Conservation (phyloP, 2,797 vertebrate species). For the Sebastes taczanowskii region DNA sequence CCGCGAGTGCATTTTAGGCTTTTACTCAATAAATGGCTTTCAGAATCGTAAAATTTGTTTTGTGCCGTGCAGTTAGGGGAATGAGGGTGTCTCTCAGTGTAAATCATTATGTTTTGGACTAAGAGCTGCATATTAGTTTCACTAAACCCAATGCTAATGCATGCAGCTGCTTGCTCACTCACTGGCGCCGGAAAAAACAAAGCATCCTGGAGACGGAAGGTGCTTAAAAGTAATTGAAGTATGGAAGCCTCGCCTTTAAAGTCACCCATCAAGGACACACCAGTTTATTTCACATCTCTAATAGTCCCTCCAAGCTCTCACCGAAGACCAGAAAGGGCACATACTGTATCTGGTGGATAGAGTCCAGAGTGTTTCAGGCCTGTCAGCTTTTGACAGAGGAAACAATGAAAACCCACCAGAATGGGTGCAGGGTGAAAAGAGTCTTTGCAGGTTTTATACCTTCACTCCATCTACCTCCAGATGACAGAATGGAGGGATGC, state of each 20-base stretch:
- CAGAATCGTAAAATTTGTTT: constrained; percentile 39
- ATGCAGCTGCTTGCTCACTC: not conserved
- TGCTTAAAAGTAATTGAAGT: constrained; percentile 37
- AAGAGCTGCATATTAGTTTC: constrained; percentile 48
- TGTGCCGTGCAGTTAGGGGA: constrained; percentile 25
- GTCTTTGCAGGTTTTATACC: constrained; percentile 60
- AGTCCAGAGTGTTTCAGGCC: constrained; percentile 67
- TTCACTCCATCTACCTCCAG: constrained; percentile 32
- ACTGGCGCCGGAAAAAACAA: not conserved
- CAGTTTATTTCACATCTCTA: constrained; percentile 66
- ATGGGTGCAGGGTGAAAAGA: constrained; percentile 70
- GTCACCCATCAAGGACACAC: constrained; percentile 61
- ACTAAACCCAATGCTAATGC: constrained; percentile 25
- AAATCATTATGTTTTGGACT: constrained; percentile 47
- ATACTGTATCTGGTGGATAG: constrained; percentile 55
- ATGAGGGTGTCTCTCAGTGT: constrained; percentile 15
- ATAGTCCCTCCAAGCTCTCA: constrained; percentile 63
- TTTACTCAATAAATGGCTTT: constrained; percentile 64
- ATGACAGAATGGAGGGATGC: constrained; percentile 42
- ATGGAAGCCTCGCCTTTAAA: constrained; percentile 29
- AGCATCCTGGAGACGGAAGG: constrained; percentile 6
- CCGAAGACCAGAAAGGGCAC: constrained; percentile 60
- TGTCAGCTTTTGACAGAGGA: constrained; percentile 72
- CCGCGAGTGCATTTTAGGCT: constrained; percentile 52
- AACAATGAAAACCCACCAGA: constrained; percentile 69